Conservation (phyloP, 2,888 invertebrate species). For the Clunio marinus region DNA sequence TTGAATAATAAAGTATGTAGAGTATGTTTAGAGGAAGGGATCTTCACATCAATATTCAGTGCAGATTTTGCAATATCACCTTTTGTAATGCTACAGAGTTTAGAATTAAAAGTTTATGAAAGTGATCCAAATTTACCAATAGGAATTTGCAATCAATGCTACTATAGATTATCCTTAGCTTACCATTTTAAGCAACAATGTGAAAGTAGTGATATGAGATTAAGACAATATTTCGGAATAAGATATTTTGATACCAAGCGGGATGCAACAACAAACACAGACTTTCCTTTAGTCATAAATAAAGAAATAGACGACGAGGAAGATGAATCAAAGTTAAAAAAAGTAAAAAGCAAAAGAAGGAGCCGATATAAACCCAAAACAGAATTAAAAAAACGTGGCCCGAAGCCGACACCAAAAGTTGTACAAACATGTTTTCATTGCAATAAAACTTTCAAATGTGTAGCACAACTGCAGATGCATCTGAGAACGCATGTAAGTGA, state of each 20-base stretch:
- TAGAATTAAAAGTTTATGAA: conserved; percentile 43
- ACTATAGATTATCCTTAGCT: conserved; percentile 59
- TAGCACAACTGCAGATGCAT: conserved; percentile 60
- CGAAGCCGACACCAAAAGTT: conserved; percentile 58
- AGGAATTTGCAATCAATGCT: conserved; percentile 60
- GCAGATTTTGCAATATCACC: conserved; percentile 59
- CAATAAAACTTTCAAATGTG: conserved; percentile 58
- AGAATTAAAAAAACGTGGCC: conserved; percentile 58
- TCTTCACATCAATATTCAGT: conserved; percentile 57
- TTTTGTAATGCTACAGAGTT: conserved; percentile 60
- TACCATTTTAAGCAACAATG: conserved; percentile 62
- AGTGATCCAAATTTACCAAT: conserved; percentile 55
- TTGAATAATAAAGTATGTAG: conserved; percentile 54
- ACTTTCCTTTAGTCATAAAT: conserved; percentile 42
- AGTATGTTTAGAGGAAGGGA: conserved; percentile 58
- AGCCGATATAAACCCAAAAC: conserved; percentile 56
- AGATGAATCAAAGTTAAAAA: conserved; percentile 14
- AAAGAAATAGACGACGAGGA: conserved; percentile 25
- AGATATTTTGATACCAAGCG: conserved; percentile 49
- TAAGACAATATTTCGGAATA: conserved; percentile 58
- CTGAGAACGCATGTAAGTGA: conserved; percentile 48
- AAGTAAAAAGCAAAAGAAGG: conserved; percentile 45
- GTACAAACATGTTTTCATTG: conserved; percentile 58
- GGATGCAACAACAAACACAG: conserved; percentile 59
- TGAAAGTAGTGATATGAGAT: conserved; percentile 57